phyloP scores from a whole-genome alignment of 2,888 invertebrate genomes.

The Bimastos eiseni region DNA sequence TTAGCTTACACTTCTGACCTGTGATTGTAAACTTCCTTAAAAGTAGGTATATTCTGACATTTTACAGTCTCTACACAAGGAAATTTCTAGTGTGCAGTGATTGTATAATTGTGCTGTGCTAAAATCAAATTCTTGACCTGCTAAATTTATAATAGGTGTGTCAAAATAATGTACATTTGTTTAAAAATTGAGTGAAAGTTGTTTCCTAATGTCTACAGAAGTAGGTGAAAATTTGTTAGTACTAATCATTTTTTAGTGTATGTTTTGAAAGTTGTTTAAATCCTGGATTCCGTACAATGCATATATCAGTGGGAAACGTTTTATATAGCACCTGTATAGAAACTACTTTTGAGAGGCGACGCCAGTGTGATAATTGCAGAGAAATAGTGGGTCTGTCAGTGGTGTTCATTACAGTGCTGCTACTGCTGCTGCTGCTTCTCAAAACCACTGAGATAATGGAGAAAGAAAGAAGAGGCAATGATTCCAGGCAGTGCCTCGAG shows the following conservation, averaged over 20 bases:
- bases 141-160: not conserved
- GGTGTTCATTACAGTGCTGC: not conserved
- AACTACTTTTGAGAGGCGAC: not conserved
- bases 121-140: not conserved
- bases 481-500: not conserved
- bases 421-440: not conserved
- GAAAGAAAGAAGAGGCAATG: not conserved
- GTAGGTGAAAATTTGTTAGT: not conserved
- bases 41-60: not conserved
- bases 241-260: not conserved
- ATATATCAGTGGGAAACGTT: not conserved
- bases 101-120: not conserved
- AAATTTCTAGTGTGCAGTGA: not conserved
- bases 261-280: not conserved
- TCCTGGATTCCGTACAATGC: not conserved
- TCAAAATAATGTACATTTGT: not conserved
- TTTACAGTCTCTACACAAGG: not conserved
- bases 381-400: not conserved
- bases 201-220: not conserved
- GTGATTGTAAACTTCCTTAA: not conserved
- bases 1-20: too few relatives aligned
- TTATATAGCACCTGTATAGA: not conserved
- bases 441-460: not conserved
- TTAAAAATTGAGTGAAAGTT: not conserved
- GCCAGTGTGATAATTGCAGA: not conserved